A percentile compares a stretch with the other conserved stretches of the same genome.
phyloP scores from a whole-genome alignment of 2,888 invertebrate genomes.

The Thecophora atra region DNA sequence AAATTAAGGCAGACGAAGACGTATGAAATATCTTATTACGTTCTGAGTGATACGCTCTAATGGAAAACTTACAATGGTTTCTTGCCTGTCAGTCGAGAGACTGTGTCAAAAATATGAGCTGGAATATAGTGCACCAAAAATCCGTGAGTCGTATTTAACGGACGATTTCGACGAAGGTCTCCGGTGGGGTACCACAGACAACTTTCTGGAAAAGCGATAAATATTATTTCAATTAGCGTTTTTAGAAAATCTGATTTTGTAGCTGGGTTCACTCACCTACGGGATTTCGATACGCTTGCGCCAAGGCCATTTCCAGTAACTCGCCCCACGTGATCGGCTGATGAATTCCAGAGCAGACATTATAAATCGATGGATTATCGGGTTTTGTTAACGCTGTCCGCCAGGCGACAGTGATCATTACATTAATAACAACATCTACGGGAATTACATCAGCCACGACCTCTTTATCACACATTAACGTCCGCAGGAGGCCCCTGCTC shows the following conservation, averaged over 20 bases:
- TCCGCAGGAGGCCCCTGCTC: conserved; percentile 81
- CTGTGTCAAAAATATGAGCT: conserved; percentile 84
- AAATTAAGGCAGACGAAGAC: not conserved
- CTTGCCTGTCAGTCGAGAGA: conserved; percentile 79
- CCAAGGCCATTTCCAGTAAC: conserved; percentile 85
- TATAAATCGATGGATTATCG: conserved; percentile 83
- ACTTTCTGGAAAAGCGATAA: conserved; percentile 67
- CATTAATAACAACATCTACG: conserved; percentile 90
- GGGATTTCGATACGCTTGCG: conserved; percentile 87
- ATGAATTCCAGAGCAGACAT: conserved; percentile 93
- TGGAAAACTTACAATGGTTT: conserved; percentile 79
- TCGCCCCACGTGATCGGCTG: conserved; percentile 94
- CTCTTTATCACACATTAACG: conserved; percentile 84
- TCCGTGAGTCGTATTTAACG: conserved; percentile 79
- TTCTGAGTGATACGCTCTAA: conserved; percentile 68
- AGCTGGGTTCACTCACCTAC: conserved; percentile 70
- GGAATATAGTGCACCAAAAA: conserved; percentile 88
- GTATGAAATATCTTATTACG: not conserved
- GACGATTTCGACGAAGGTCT: conserved; percentile 77
- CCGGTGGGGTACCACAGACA: conserved; percentile 89
- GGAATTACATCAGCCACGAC: conserved; percentile 88
- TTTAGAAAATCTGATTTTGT: not conserved
- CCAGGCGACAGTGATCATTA: conserved; percentile 93
- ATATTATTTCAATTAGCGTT: not conserved
- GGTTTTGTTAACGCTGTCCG: conserved; percentile 77